These are phyloP conservation scores for Therioaphis trifolii DNA, from an alignment of 2,888 invertebrate species.

Conservation along the genomic window DNA sequence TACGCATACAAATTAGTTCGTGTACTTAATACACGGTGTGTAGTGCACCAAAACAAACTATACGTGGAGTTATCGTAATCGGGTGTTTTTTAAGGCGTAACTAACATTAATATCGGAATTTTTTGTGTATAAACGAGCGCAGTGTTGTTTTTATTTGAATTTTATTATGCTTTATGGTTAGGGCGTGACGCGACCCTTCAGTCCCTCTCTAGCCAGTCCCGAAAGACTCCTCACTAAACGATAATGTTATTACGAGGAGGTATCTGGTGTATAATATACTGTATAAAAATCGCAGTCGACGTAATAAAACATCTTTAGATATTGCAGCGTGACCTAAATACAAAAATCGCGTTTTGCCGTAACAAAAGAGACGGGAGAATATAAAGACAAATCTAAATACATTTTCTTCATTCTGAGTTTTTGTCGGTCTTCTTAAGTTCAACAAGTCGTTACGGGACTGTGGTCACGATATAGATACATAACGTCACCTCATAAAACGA, in stretches of 20 bases:
- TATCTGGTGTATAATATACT: not conserved
- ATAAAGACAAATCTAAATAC: not conserved
- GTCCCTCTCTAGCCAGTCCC: not conserved
- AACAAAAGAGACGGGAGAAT: not conserved
- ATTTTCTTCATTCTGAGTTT: not conserved
- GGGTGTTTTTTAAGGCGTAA: conserved; percentile 6
- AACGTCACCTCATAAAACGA: not conserved
- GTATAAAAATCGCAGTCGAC: not conserved
- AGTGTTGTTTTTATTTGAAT: not conserved
- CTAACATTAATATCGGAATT: not conserved
- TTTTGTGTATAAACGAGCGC: not conserved
- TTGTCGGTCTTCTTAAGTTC: conserved; percentile 14
- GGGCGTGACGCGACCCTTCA: conserved; percentile 6
- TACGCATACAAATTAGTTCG: not conserved
- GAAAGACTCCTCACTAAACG: conserved; percentile 1
- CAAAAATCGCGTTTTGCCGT: not conserved
- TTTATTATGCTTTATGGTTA: not conserved
- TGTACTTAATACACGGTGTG: not conserved
- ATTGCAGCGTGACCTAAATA: not conserved
- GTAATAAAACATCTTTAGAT: not conserved
- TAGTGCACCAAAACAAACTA: not conserved
- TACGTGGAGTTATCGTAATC: not conserved
- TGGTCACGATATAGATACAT: not conserved
- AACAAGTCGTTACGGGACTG: conserved; percentile 47
- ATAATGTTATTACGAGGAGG: not conserved